A percentile compares a stretch with the other conserved stretches of the same genome.
Evolutionary conservation across 2,888 invertebrate genomes (phyloP).

Genomic region (Pyralis farinalis): DNA sequence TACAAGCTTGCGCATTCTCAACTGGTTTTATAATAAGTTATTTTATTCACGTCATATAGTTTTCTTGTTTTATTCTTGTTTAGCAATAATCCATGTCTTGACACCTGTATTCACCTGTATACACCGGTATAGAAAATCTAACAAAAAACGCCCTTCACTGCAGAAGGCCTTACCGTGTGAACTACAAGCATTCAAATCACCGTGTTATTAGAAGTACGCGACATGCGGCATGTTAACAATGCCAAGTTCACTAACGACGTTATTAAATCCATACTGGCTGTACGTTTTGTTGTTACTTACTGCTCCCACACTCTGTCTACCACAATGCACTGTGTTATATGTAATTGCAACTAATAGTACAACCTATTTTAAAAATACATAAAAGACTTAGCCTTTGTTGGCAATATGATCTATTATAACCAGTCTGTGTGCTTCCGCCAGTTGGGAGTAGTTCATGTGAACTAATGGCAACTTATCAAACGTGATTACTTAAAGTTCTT

Average conservation of each 20-base stretch:
- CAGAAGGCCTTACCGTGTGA: constrained; percentile 1
- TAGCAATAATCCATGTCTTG: no score
- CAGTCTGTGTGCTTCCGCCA: no score
- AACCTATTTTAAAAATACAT: not conserved
- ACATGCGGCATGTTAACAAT: not conserved
- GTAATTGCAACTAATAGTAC: not conserved
- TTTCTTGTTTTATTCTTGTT: no score
- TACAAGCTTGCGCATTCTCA: no score
- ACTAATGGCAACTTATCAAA: no score
- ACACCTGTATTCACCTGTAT: not conserved
- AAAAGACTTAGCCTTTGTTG: no score
- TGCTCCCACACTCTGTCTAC: not conserved
- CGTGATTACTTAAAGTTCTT: no score
- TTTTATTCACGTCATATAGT: no score
- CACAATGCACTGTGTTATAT: not conserved
- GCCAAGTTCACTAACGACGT: not conserved
- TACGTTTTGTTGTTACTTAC: not conserved
- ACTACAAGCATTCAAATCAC: not conserved
- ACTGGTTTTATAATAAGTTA: no score
- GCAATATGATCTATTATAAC: no score
- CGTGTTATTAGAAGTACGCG: not conserved
- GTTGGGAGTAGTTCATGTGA: no score
- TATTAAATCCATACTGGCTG: not conserved
- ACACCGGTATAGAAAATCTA: not conserved
- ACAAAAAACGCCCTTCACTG: constrained; percentile 1